Evolutionary conservation across 2,888 invertebrate species (phyloP).

Genomic region (Nomada ferruginata): DNA sequence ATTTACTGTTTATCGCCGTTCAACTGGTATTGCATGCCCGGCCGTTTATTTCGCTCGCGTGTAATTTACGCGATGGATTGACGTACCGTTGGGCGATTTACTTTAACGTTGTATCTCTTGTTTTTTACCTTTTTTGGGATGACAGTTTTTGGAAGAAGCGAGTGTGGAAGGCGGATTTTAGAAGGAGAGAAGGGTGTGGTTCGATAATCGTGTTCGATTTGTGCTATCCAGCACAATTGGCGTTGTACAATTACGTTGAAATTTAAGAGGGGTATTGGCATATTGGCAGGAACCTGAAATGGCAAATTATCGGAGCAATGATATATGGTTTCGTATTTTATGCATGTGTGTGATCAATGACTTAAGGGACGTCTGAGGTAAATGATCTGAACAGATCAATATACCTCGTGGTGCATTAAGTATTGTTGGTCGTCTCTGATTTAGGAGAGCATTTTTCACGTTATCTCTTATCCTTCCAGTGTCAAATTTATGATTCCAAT

Average conservation of each 20-base stretch:
- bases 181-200: too few relatives aligned
- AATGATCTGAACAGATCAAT: not conserved
- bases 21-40: not conserved
- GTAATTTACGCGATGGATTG: not conserved
- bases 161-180: too few relatives aligned
- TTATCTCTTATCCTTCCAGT: not conserved
- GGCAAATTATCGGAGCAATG: not conserved
- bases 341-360: not conserved
- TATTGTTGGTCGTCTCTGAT: not conserved
- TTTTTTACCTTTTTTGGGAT: not conserved
- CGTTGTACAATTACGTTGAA: too few relatives aligned
- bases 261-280: too few relatives aligned
- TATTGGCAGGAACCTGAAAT: not conserved
- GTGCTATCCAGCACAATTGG: too few relatives aligned
- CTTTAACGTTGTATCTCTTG: not conserved
- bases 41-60: not conserved
- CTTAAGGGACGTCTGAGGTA: not conserved
- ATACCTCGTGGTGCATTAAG: not conserved
- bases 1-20: constrained; percentile 2
- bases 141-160: too few relatives aligned
- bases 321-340: not conserved
- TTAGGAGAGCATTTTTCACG: not conserved
- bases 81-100: not conserved
- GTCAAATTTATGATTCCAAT: too few relatives aligned
- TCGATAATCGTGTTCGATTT: not conserved